phyloP scores from a whole-genome alignment of 2,797 vertebrate genomes.

The Trachops cirrhosus region DNA sequence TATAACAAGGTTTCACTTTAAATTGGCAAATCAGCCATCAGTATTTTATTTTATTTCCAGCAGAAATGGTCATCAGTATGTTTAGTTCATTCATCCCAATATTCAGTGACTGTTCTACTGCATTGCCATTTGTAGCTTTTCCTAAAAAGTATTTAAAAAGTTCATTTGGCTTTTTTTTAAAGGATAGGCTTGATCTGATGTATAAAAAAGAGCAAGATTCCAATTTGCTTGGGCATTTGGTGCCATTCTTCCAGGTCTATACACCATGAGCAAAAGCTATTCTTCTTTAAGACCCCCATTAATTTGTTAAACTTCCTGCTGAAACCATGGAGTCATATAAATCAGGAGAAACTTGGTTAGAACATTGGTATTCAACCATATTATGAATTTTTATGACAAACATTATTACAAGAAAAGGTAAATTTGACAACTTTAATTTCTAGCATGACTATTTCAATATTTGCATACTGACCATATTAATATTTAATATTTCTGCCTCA shows the following conservation, averaged over 20 bases:
- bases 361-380: not conserved
- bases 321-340: not conserved
- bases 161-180: not conserved
- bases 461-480: not conserved
- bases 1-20: not conserved
- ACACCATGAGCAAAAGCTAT: not conserved
- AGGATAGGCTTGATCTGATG: not conserved
- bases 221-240: not conserved
- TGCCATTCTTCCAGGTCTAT: not conserved
- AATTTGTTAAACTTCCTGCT: conserved; percentile 9
- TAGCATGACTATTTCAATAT: not conserved
- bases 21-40: not conserved
- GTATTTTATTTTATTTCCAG: not conserved
- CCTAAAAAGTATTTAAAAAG: not conserved
- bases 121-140: not conserved
- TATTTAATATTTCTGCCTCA: not conserved
- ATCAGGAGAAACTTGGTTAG: not conserved
- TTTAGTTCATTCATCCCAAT: not conserved
- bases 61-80: not conserved
- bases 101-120: not conserved
- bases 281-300: not conserved
- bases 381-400: not conserved
- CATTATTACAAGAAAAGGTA: not conserved
- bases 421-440: conserved; percentile 10
- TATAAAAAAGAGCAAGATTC: not conserved